phyloP scores from a whole-genome alignment of 1,140 invertebrate genomes.

The Drosophila persimilis region DNA sequence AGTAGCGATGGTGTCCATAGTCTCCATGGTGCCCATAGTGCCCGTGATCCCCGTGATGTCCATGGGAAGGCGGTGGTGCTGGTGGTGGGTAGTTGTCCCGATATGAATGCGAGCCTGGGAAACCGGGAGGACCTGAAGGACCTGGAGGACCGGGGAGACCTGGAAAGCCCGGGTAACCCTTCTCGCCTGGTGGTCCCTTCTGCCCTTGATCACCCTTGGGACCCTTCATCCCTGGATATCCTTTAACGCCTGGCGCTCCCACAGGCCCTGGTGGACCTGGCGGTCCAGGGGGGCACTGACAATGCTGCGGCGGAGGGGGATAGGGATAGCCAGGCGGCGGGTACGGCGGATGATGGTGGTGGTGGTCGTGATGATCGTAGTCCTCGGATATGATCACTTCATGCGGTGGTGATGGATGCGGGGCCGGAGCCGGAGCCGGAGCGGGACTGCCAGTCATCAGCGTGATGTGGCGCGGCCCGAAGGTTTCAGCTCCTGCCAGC shows the following conservation, averaged over 20 bases:
- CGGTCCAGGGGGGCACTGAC: slow-evolving; percentile 51
- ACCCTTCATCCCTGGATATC: slow-evolving; percentile 52
- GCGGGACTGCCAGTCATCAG: slow-evolving; percentile 30
- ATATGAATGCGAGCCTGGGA: slow-evolving; percentile 31
- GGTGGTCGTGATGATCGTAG: slow-evolving; percentile 11
- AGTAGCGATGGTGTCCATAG: slow-evolving; percentile 3
- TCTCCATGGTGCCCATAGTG: slow-evolving; percentile 35
- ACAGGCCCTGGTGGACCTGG: slow-evolving; percentile 45
- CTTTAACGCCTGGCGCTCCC: slow-evolving; percentile 41
- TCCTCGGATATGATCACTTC: slow-evolving; percentile 41
- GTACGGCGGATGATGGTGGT: slow-evolving; percentile 18
- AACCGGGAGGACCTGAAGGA: slow-evolving; percentile 61
- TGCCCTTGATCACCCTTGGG: slow-evolving; percentile 46
- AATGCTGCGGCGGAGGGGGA: slow-evolving; percentile 21
- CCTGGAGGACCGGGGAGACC: slow-evolving; percentile 60
- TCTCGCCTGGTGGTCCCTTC: slow-evolving; percentile 51
- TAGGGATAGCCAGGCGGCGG: slow-evolving; percentile 31
- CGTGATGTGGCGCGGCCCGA: slow-evolving; percentile 26
- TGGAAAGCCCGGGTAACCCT: slow-evolving; percentile 54
- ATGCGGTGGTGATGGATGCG: slow-evolving; percentile 10
- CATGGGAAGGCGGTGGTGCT: slow-evolving; percentile 8
- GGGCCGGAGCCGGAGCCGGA: slow-evolving; percentile 17
- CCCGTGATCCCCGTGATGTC: slow-evolving; percentile 28
- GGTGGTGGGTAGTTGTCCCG: slow-evolving; percentile 38
- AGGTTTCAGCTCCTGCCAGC: neutral